A percentile compares a stretch with the other conserved stretches of the same genome.
phyloP scores from a whole-genome alignment of 2,888 invertebrate species.

The Platycheirus albimanus region DNA sequence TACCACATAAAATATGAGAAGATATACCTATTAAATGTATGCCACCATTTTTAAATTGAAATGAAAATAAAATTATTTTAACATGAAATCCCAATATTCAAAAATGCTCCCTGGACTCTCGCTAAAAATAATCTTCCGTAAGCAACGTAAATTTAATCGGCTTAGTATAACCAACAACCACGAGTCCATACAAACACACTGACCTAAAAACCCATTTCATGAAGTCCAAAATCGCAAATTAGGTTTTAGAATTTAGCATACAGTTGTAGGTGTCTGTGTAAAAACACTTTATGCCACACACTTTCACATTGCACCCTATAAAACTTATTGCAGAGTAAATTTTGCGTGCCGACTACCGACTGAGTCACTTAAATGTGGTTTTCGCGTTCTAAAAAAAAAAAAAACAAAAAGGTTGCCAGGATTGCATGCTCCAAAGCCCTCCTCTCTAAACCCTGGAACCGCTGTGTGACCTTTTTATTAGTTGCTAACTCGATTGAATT shows the following conservation, averaged over 20 bases:
- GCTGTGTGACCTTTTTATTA: conserved; percentile 65
- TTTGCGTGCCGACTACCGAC: no score
- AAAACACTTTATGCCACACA: neutral
- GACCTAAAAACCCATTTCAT: conserved; percentile 58
- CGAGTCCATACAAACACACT: neutral
- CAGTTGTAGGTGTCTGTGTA: conserved; percentile 1
- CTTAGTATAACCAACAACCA: no score
- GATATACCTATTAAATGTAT: no score
- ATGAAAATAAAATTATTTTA: no score
- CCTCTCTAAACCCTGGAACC: neutral
- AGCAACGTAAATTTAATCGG: neutral
- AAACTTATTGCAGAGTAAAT: conserved; percentile 35
- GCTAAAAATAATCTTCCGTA: conserved; percentile 9
- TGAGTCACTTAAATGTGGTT: conserved; percentile 51
- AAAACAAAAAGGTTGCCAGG: conserved; percentile 13
- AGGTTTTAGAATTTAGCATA: no score
- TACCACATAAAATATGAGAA: no score
- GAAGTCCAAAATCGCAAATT: no score
- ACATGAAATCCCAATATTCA: no score
- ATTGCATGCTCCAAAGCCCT: neutral
- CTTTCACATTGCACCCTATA: neutral
- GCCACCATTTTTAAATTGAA: no score
- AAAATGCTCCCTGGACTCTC: no score
- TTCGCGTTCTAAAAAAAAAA: no score
- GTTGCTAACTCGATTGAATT: conserved; percentile 72